phyloP scores from a whole-genome alignment of 2,797 vertebrate species.

The Hirundo rustica region DNA sequence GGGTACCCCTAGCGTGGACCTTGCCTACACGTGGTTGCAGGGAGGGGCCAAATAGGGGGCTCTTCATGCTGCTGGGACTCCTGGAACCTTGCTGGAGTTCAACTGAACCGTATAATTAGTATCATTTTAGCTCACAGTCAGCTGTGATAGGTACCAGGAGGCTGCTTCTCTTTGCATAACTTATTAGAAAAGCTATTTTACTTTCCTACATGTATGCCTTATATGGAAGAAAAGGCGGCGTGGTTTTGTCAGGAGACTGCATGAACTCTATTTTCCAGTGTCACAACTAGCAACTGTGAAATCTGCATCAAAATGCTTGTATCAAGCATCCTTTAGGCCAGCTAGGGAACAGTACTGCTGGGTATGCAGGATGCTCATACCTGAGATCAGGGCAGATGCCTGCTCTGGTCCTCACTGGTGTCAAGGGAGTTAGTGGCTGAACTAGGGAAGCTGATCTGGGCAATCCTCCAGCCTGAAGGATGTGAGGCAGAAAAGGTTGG shows the following conservation, averaged over 20 bases:
- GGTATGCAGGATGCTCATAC: neutral
- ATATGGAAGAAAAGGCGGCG: neutral
- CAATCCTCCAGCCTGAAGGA: neutral
- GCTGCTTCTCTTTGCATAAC: neutral
- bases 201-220: neutral
- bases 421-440: neutral
- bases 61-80: neutral
- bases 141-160: neutral
- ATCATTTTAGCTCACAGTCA: neutral
- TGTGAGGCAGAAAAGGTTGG: neutral
- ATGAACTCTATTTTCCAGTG: neutral
- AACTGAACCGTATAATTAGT: neutral
- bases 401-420: accelerated
- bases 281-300: neutral
- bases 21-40: accelerated
- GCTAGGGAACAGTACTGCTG: neutral
- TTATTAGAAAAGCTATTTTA: slow-evolving; percentile 1
- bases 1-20: too few species aligned
- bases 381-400: neutral
- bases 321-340: neutral
- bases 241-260: neutral
- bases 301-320: neutral
- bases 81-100: neutral
- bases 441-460: neutral
- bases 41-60: accelerated